Evolutionary conservation across 2,888 invertebrate genomes (phyloP), one percentile per base, ranked within the genome.

Genomic region (Macrophya annulata): DNA sequence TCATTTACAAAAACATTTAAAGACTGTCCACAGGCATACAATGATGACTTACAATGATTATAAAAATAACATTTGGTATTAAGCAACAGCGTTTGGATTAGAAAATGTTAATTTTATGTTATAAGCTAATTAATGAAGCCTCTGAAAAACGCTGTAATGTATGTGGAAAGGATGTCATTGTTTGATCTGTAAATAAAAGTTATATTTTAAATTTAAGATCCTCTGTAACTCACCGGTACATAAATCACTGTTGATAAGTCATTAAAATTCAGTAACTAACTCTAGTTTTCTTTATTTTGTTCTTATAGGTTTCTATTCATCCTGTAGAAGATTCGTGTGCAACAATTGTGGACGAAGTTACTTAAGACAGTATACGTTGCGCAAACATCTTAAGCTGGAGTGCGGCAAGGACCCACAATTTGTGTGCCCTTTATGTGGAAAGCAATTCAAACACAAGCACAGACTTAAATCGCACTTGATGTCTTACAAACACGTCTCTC

Each of bases 341-440:
- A 85, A 86, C 21, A 88, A 88, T 45, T 88, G 88, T 59, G 87
- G 87, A 12, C 86, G 88, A 71, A 88, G 87, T 55, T 88, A 88
- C 85, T 83, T 88, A 31, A 88, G 82, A 48, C 45, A 65, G 31
- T 68, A 83, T 48, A 83, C 93, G 59, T 88, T 94, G 68, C 87
- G 91, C 76, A 93, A 93, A 76, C 94, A 93, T 86, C 90, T 89
- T 82, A 91, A 90, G 71, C 91, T 92, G 86, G 93, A 94, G 88
- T 94, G 94, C 86, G 93, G 94, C 83, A 94, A 93, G 87, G 90
- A 92, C 84, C 94, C 94, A 0, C 92, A 92, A 68, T 94, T 94
- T 88, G 90, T 92, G 45, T 95, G 95, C 87, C 87, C 89, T 1
- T 89, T 92, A 81, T 95, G 94, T 86, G 88, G 87, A 25, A 83